Percentiles rank a stretch among this genome's conserved stretches.
These are phyloP conservation scores for Sigmodon hispidus DNA, from an alignment of 2,113 vertebrate species.

Conservation along the genomic window DNA sequence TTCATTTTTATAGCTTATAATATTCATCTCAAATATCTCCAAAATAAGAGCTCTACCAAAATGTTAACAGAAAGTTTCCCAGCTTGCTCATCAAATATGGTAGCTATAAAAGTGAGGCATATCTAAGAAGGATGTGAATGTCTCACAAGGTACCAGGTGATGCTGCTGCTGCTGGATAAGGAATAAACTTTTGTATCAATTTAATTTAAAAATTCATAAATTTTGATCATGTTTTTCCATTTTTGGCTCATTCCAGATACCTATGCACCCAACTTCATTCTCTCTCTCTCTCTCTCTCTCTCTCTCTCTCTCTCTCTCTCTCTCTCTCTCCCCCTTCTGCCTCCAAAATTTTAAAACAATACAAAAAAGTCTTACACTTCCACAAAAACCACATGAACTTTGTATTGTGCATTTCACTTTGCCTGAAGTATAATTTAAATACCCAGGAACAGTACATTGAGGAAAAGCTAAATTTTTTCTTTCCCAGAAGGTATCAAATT, in stretches of 20 bases:
- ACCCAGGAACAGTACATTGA: not conserved
- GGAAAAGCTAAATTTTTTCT: not conserved
- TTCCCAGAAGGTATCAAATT: not conserved
- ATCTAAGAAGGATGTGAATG: not conserved
- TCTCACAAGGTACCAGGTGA: not conserved
- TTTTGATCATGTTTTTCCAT: not conserved
- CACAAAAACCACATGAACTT: not conserved
- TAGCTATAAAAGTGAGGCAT: not conserved
- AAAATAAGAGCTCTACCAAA: not conserved
- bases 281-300: not conserved
- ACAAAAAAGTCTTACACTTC: not conserved
- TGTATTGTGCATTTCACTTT: not conserved
- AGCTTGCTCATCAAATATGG: not conserved
- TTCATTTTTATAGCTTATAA: not conserved
- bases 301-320: not conserved
- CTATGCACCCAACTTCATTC: not conserved
- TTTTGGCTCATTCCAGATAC: not conserved
- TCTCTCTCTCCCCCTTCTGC: not conserved
- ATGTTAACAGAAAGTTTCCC: not conserved
- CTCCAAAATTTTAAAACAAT: not conserved
- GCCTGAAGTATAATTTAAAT: not conserved
- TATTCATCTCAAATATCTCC: not conserved
- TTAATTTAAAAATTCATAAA: not conserved
- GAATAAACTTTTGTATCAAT: not conserved
- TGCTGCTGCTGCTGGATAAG: not conserved